Evolutionary conservation across 2,888 invertebrate species (phyloP).

Genomic region (Catocala sponsa): DNA sequence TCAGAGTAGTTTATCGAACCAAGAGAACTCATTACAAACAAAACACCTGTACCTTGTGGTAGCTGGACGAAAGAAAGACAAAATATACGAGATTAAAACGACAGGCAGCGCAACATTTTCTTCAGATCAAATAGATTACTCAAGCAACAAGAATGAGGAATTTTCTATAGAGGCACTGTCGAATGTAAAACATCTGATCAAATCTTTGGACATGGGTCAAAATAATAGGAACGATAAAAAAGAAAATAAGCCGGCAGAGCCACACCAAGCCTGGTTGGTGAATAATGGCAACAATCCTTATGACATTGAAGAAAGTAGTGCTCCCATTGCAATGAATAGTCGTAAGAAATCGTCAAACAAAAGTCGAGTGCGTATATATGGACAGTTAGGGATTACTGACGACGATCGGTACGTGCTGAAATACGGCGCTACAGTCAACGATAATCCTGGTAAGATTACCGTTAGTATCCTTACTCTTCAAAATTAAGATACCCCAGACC

Average conservation of each 20-base stretch:
- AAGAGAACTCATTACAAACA: conserved; percentile 62
- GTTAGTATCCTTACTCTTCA: too few relatives aligned
- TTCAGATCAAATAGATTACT: conserved; percentile 34
- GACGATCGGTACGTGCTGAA: conserved; percentile 72
- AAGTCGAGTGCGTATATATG: conserved; percentile 69
- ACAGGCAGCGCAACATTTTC: conserved; percentile 65
- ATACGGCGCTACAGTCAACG: conserved; percentile 73
- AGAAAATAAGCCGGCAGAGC: conserved; percentile 20
- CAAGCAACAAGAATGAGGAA: conserved; percentile 56
- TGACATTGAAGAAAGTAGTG: not conserved
- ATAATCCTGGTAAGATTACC: conserved; percentile 63
- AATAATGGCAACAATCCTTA: conserved; percentile 3
- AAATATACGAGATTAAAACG: conserved; percentile 68
- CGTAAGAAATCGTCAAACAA: conserved; percentile 25
- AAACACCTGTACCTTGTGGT: conserved; percentile 65
- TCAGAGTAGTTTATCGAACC: conserved; percentile 61
- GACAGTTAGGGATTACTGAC: conserved; percentile 69
- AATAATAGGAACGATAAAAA: conserved; percentile 54
- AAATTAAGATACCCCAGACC: too few relatives aligned
- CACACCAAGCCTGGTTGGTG: not conserved
- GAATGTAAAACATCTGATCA: conserved; percentile 58
- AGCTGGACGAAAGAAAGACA: conserved; percentile 60
- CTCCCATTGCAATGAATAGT: not conserved
- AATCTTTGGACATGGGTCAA: conserved; percentile 70
- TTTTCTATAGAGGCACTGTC: conserved; percentile 50